Conservation (phyloP, 2,888 invertebrate genomes). For the Euzophera pinguis region DNA sequence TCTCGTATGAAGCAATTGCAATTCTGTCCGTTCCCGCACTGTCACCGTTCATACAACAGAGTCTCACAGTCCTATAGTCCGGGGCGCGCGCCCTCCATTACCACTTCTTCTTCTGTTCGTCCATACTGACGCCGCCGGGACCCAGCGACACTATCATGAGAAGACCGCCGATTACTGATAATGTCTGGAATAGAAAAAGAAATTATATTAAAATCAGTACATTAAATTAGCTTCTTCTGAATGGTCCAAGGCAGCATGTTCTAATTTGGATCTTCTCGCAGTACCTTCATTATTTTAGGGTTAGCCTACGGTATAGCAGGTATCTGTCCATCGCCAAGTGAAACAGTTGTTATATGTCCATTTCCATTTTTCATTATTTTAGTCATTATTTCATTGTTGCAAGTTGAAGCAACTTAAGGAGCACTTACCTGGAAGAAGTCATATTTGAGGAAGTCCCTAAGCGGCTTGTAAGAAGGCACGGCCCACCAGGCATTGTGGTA, state of each 20-base stretch:
- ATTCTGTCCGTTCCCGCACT: slow-evolving; percentile 21
- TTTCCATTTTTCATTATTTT: too few species aligned
- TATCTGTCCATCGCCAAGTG: too few species aligned
- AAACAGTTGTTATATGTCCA: too few species aligned
- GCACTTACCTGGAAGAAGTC: slow-evolving; percentile 98
- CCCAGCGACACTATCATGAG: slow-evolving; percentile 99
- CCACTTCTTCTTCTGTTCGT: slow-evolving; percentile 99
- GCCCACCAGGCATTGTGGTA: slow-evolving; percentile 99
- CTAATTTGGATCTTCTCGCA: too few species aligned
- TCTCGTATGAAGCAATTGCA: slow-evolving; percentile 18
- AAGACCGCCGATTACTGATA: slow-evolving; percentile 98
- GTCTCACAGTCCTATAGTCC: slow-evolving; percentile 26
- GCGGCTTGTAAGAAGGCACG: slow-evolving; percentile 95
- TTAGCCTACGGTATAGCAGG: too few species aligned
- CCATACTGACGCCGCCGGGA: slow-evolving; percentile 99
- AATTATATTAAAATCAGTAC: background rate
- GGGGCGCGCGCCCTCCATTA: slow-evolving; percentile 61
- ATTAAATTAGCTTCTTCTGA: too few species aligned
- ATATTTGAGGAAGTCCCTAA: slow-evolving; percentile 99
- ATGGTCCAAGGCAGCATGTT: too few species aligned
- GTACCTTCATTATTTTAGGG: too few species aligned
- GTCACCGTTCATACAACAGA: slow-evolving; percentile 27
- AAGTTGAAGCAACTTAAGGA: background rate
- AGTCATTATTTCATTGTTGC: background rate
- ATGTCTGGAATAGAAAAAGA: slow-evolving; percentile 86